Base-by-base conservation (phyloP, 92 coral and sea anemone species). In the Siderastrea radians region DNA sequence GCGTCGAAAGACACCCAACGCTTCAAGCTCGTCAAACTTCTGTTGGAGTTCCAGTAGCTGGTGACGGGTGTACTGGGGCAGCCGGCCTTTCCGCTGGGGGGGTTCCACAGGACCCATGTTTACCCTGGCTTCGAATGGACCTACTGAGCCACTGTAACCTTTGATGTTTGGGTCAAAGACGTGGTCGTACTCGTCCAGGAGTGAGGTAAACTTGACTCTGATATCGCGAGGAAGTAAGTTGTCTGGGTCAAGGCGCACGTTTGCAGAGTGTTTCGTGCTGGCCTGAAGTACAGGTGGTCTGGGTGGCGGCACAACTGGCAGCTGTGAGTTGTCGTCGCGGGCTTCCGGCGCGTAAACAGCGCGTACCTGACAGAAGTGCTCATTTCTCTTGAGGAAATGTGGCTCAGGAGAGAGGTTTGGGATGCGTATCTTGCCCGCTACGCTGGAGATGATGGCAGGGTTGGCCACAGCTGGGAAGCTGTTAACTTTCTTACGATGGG, bases 41-140 rank as follows among this genome's bases (percentile, higher is more conserved):
- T 87, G 60, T 45, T 87, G 89, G 38, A 87, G 77, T 59, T 87
- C 88, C 6, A 72, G 78, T 11, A 86, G 87, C 53, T 75, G 81
- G 68, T 80, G 58, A 4, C 64, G 74, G n/a, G 88, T 81, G 49
- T 87, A 87, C 81, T 81, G 91, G 2, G 91, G 91, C 2, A 86
- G 72, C 44, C 86, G 68, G 55, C 96, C 86, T 67, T 73, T 87
- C 26, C 58, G 86, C 62, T 94, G 95, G 19, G 93, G 90, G 13
- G 95, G 95, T 64, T 91, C 88, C 16, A 93, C 94, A 4, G 94
- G 94, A 6, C 94, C 94, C 92, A 91, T 93, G 80, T 93, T 93
- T 1, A 88, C 96, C 19, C 70, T 91, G 38, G 92, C 94, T 78
- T 91, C 10, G 67, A 89, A 81, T 45, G 95, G 92, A 19, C 94